Evolutionary conservation across 2,113 vertebrate genomes (phyloP), one percentile per base, ranked within the genome.

Genomic region (Bubo bubo): DNA sequence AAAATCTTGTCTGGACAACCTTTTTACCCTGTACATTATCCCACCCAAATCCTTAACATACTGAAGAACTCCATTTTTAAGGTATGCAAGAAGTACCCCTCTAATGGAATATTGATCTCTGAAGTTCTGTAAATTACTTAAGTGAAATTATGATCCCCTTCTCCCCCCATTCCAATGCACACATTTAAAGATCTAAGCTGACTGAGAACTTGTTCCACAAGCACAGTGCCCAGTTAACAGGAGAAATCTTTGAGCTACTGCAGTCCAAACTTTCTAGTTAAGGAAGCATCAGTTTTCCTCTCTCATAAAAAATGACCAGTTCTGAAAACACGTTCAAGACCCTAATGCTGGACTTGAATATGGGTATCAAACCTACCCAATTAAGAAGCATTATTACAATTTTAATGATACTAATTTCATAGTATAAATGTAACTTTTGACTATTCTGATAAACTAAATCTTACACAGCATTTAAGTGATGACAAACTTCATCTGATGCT

Each of bases 91-190:
- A 81, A 85, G 49, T 26, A 72, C 30, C 30, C 43, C 56, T 45
- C 70, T 94, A 93, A 95, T 62, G 77, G 56, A 82, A 60, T 85
- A 96, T 5, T 79, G 80, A 96, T 79, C 84, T 82, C 39, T 28
- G 4, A 87, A 85, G 62, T 62, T 95, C 83, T 39, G 35, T 72
- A 50, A 72, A 90, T 89, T 58, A 79, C 70, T 64, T 79, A 59
- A 90, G 59, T 23, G 30, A 84, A 62, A n/a, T 49, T 43, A 93
- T 4, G 3, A 68, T 71, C 12, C 47, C 28, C 28, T 81, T 74
- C 60, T 87, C 27, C 17, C 24, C 62, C 24, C 27, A 73, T 56
- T 81, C 62, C 77, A 93, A 21, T 9, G n/a, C 21, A 79, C 27
- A 45, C 12, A 73, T 32, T 87, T 75, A 64, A 79, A 96, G 53